phyloP scores from a whole-genome alignment of 1,140 invertebrate genomes.

The Habropoda laboriosa region DNA sequence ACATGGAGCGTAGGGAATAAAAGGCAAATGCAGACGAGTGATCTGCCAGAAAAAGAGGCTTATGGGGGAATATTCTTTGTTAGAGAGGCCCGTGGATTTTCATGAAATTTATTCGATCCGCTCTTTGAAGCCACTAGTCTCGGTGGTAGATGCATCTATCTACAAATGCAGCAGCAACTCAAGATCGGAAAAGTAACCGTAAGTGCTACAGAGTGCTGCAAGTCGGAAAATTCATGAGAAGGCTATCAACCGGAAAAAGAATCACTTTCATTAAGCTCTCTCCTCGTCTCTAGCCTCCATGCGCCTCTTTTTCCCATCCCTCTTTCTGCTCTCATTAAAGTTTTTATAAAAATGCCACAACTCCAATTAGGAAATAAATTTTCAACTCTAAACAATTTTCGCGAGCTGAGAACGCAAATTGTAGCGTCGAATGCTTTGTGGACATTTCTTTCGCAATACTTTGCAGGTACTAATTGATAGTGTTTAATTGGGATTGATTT shows the following conservation, averaged over 20 bases:
- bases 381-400: constrained; percentile 47
- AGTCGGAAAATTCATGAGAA: constrained; percentile 62
- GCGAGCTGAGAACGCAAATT: constrained; percentile 26
- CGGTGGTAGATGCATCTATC: constrained; percentile 18
- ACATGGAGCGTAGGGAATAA: neutral
- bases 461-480: too few relatives aligned
- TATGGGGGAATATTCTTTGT: constrained; percentile 43
- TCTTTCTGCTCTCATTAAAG: constrained; percentile 17
- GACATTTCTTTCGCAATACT: neutral
- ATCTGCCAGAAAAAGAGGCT: constrained; percentile 21
- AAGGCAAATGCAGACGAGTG: neutral
- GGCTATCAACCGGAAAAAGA: constrained; percentile 59
- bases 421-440: neutral
- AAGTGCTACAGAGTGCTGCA: constrained; percentile 57
- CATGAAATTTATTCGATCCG: constrained; percentile 47
- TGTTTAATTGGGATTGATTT: too few relatives aligned
- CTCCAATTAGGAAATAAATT: constrained; percentile 41
- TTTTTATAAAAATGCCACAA: neutral
- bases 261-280: constrained; percentile 51
- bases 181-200: constrained; percentile 63
- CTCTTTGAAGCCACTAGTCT: constrained; percentile 21
- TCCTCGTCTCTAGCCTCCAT: neutral
- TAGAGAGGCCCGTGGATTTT: constrained; percentile 35
- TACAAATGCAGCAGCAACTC: constrained; percentile 19
- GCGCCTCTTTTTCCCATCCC: neutral